Base-by-base conservation (phyloP, 2,888 invertebrate genomes). In the Perizoma flavofasciatum region DNA sequence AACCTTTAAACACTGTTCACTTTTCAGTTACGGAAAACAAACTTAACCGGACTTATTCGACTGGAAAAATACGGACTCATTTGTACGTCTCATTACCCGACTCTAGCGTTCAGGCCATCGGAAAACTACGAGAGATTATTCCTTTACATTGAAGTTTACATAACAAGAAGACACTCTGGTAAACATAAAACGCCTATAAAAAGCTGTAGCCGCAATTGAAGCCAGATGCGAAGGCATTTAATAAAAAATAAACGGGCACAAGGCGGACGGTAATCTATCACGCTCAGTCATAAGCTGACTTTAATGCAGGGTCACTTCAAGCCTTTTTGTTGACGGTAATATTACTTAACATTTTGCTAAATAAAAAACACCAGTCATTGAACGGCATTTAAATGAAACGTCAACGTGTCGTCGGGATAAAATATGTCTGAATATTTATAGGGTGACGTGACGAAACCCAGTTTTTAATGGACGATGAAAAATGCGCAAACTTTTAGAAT, bases 221-320 rank as follows among this genome's bases (percentile, higher is more conserved):
- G 79, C 85, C 87, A 86, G 85, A 86, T 85, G 83, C 79, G 75
- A 71, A 70, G 78, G 82, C 81, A 83, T 89, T 88, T 88, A 86
- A 86, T 88, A 89, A 89, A 89, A 88, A 87, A 88, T 86, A 88
- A 86, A 85, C 85, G 84, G 72, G 75, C 75, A 68, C 72, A 73
- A n/a, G 74, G 74, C 77, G 78, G 78, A 68, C 78, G 82, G 88
- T 84, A 86, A 90, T 90, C 89, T 89, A 89, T 90, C 89, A 89
- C 88, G 83, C 83, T 83, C 82, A 85, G 86, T 87, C 88, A 89
- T 89, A 89, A 89, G 87, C 89, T 82, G 89, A 89, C 89, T 89
- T 88, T 90, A 89, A 89, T 89, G 88, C 88, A 88, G 83, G 89
- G 88, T 89, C 89, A 89, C 89, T 89, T 86, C 83, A 86, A 82